phyloP scores from a whole-genome alignment of 2,888 invertebrate species.

The Helleia helle region DNA sequence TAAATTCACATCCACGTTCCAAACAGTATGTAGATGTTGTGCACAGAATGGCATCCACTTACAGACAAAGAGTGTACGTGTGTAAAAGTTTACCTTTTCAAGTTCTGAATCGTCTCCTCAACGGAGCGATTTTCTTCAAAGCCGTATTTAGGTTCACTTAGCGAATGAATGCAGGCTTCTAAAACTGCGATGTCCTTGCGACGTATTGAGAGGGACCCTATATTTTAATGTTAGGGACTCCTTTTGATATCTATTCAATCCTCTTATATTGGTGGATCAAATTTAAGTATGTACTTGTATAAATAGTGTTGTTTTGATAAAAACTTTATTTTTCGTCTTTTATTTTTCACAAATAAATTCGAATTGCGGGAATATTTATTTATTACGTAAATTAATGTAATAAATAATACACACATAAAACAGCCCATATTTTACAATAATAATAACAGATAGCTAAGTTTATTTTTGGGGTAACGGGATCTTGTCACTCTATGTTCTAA shows the following conservation, averaged over 20 bases:
- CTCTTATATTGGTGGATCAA: constrained; percentile 7
- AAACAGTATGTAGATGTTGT: too few species aligned
- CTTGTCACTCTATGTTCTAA: too few species aligned
- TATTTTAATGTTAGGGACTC: constrained; percentile 58
- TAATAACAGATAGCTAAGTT: too few species aligned
- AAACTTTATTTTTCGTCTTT: neutral
- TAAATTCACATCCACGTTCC: too few species aligned
- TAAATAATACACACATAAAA: too few species aligned
- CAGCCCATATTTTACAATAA: too few species aligned
- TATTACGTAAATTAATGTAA: too few species aligned
- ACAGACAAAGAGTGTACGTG: constrained; percentile 31
- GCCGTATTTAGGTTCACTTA: constrained; percentile 45
- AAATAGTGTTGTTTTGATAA: neutral
- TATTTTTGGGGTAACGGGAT: too few species aligned
- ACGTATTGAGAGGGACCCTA: constrained; percentile 49
- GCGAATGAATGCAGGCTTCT: constrained; percentile 47
- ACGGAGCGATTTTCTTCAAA: constrained; percentile 30
- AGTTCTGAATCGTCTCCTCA: constrained; percentile 40
- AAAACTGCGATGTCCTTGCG: constrained; percentile 38
- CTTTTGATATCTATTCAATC: constrained; percentile 44
- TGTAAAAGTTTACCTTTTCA: constrained; percentile 38
- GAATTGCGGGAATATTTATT: too few species aligned
- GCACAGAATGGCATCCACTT: constrained; percentile 16
- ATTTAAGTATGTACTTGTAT: neutral
- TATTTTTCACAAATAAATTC: too few species aligned